These are phyloP conservation scores for Biston betularia DNA, from an alignment of 2,888 invertebrate species.

Conservation along the genomic window DNA sequence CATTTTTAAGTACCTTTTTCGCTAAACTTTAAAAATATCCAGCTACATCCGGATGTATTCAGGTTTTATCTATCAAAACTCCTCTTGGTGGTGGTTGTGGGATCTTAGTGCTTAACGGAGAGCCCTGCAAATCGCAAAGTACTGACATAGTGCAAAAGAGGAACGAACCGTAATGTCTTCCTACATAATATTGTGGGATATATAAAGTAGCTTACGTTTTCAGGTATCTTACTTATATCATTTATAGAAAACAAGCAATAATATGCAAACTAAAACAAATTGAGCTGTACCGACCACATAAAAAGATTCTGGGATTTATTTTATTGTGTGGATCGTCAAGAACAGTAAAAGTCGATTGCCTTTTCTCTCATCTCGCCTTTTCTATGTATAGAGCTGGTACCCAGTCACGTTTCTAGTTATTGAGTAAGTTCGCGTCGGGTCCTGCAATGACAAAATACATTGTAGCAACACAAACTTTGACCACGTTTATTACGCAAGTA, in stretches of 20 bases:
- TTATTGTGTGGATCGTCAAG: constrained; percentile 34
- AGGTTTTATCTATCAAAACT: no score
- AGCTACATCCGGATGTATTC: no score
- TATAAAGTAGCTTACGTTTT: constrained; percentile 7
- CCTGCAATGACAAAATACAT: constrained; percentile 55
- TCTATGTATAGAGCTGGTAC: constrained; percentile 32
- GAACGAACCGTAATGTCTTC: constrained; percentile 27
- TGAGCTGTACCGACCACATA: constrained; percentile 11
- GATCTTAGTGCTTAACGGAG: no score
- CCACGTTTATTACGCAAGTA: constrained; percentile 47
- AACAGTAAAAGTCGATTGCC: constrained; percentile 43
- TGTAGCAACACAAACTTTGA: constrained; percentile 48
- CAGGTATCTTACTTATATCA: not conserved
- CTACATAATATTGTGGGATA: constrained; percentile 35
- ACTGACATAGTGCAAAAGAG: constrained; percentile 38
- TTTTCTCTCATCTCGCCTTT: constrained; percentile 38
- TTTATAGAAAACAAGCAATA: not conserved
- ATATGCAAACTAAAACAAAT: not conserved
- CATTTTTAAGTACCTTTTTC: no score
- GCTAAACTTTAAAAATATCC: no score
- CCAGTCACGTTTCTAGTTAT: constrained; percentile 46
- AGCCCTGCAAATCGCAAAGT: constrained; percentile 9
- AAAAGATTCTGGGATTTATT: constrained; percentile 36
- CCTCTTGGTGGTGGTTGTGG: no score
- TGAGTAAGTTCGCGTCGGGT: constrained; percentile 45